Conservation (phyloP, 2,113 vertebrate species). For the Cynopterus brachyotis region DNA sequence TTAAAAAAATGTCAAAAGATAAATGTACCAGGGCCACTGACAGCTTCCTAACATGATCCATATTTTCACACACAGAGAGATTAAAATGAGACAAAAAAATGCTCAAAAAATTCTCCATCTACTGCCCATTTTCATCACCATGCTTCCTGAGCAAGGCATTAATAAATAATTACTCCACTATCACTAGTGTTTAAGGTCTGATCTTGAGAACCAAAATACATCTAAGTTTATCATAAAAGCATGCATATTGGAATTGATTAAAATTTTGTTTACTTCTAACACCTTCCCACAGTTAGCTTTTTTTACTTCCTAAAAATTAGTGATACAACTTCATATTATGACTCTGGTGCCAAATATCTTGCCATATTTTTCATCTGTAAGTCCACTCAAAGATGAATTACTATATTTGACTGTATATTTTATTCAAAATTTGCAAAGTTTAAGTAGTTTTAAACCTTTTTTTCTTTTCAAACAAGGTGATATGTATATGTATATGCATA, state of each 20-base stretch:
- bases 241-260: not conserved
- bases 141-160: constrained; percentile 2
- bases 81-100: constrained; percentile 61
- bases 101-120: not conserved
- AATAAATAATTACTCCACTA: not conserved
- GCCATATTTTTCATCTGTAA: not conserved
- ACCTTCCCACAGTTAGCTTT: not conserved
- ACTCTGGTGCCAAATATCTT: not conserved
- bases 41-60: not conserved
- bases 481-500: not conserved
- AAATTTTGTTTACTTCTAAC: not conserved
- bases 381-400: not conserved
- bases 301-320: not conserved
- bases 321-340: not conserved
- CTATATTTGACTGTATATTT: not conserved
- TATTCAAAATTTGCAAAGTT: not conserved
- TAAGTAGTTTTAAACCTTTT: not conserved
- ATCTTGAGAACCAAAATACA: not conserved
- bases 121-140: constrained; percentile 55
- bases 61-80: not conserved
- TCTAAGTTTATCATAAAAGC: constrained; percentile 37
- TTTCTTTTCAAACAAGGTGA: not conserved
- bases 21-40: not conserved
- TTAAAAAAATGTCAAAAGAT: constrained; percentile 52
- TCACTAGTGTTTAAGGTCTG: not conserved